Conservation (phyloP, 1,140 invertebrate species). For the Pseudoatta argentina region DNA sequence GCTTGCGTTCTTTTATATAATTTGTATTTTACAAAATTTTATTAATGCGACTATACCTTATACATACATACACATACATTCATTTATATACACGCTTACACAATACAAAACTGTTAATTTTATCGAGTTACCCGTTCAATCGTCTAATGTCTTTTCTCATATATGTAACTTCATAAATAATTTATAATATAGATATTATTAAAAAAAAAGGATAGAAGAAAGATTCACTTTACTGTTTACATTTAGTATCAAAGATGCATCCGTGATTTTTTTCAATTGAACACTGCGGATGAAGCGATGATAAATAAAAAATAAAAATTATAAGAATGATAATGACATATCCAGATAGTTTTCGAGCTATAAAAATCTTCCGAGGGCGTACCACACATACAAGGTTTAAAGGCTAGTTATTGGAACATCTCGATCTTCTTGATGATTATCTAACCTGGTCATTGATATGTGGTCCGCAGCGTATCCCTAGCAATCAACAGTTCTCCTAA, state of each 20-base stretch:
- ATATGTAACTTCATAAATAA: constrained; percentile 28
- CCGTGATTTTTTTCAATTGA: constrained; percentile 2
- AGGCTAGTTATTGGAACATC: constrained; percentile 81
- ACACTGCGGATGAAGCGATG: not conserved
- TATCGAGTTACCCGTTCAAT: not conserved
- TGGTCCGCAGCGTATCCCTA: constrained; percentile 82
- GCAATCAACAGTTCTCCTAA: constrained; percentile 77
- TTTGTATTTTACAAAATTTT: constrained; percentile 4
- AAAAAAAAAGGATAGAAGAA: not conserved
- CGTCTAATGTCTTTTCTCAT: not conserved
- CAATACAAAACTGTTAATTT: constrained; percentile 13
- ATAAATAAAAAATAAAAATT: constrained; percentile 32
- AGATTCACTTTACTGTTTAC: constrained; percentile 9
- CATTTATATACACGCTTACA: constrained; percentile 5
- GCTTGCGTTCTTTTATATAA: not conserved
- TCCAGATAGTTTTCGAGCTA: constrained; percentile 52
- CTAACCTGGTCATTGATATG: constrained; percentile 80
- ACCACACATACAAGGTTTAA: constrained; percentile 79
- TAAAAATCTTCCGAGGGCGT: constrained; percentile 79
- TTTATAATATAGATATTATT: not conserved
- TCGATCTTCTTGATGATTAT: constrained; percentile 70
- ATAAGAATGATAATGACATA: constrained; percentile 30
- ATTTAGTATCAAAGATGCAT: constrained; percentile 9
- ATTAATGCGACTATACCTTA: not conserved
- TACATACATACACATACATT: not conserved